Percentiles rank a stretch among this genome's conserved stretches.
Conservation (phyloP, 2,797 vertebrate species). For the Pteronotus mesoamericanus region DNA sequence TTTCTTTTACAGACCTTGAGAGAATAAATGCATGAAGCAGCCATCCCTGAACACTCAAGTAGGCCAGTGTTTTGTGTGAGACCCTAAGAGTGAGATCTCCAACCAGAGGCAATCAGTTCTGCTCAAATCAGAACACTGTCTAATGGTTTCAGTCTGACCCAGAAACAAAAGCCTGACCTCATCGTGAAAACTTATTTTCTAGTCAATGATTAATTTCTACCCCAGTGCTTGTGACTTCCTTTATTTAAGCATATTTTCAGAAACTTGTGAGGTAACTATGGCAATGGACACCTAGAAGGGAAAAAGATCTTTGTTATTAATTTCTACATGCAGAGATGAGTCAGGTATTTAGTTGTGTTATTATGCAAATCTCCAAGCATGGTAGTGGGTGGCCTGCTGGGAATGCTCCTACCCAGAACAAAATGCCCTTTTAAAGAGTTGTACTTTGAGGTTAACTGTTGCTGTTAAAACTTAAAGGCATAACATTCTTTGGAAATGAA, state of each 20-base stretch:
- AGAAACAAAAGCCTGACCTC: conserved; percentile 70
- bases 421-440: conserved; percentile 22
- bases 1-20: background rate
- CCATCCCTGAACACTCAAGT: background rate
- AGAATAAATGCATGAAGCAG: background rate
- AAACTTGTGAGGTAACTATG: conserved; percentile 55
- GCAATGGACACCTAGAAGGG: conserved; percentile 54
- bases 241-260: conserved; percentile 66
- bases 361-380: conserved; percentile 64
- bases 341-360: conserved; percentile 49
- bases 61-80: conserved; percentile 33
- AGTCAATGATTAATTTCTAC: conserved; percentile 71
- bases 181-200: conserved; percentile 65
- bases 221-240: conserved; percentile 21
- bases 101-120: conserved; percentile 47
- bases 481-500: conserved; percentile 23
- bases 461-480: conserved; percentile 62
- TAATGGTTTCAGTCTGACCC: conserved; percentile 54
- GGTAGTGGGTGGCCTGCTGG: conserved; percentile 49
- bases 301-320: conserved; percentile 62
- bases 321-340: conserved; percentile 55
- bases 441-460: conserved; percentile 50
- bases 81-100: background rate
- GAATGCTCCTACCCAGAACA: conserved; percentile 58
- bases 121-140: conserved; percentile 45